Evolutionary conservation across 1,140 invertebrate genomes (phyloP).

Genomic region (Aphidius ervi): DNA sequence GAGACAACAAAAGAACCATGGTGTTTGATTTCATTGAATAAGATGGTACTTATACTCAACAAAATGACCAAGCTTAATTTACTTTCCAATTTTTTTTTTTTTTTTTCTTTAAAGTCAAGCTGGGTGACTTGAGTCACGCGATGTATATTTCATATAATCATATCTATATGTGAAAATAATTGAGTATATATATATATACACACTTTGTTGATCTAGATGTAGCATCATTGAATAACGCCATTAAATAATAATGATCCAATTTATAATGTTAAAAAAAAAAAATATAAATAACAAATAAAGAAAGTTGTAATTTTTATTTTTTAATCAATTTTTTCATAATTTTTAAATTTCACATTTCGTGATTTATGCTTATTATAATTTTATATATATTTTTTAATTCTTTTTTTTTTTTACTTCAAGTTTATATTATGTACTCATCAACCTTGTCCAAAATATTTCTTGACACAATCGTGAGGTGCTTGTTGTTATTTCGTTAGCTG

Average conservation of each 20-base stretch:
- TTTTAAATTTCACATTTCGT: background rate
- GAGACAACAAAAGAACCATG: no score
- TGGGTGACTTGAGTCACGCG: constrained; percentile 11
- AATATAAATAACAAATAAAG: background rate
- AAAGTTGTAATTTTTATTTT: background rate
- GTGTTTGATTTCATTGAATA: no score
- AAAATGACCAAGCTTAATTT: no score
- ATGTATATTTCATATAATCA: background rate
- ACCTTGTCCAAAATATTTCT: constrained; percentile 2
- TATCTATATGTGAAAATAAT: no score
- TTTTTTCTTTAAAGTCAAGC: background rate
- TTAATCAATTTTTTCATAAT: background rate
- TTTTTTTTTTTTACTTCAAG: background rate
- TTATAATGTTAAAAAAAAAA: background rate
- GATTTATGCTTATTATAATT: no score
- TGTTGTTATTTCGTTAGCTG: background rate
- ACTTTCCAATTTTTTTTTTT: no score
- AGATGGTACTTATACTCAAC: no score
- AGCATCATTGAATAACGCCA: constrained; percentile 9
- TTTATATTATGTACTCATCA: constrained; percentile 3
- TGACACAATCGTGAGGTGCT: background rate
- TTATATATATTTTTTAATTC: no score
- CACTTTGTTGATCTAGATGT: background rate
- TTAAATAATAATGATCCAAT: constrained; percentile 5
- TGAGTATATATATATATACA: no score